phyloP scores from a whole-genome alignment of 2,888 invertebrate genomes.

The Pycnomerus fuliginosus region DNA sequence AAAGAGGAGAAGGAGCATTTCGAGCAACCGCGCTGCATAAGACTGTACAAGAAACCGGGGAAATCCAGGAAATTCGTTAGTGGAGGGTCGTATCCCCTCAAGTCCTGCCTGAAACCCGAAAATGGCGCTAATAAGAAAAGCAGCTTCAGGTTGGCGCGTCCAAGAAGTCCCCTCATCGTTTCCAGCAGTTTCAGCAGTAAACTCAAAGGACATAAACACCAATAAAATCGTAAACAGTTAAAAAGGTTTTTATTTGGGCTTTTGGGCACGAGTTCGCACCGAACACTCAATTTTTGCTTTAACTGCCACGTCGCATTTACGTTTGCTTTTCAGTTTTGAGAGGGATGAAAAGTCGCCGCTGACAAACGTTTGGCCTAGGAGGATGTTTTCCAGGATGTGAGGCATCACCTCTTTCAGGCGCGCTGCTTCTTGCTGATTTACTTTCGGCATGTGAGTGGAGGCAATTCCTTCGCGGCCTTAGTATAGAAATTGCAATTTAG shows the following conservation, averaged over 20 bases:
- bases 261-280: slow-evolving; percentile 1
- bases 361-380: slow-evolving; percentile 41
- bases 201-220: neutral
- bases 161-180: slow-evolving; percentile 36
- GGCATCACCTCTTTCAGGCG: slow-evolving; percentile 39
- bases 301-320: slow-evolving; percentile 6
- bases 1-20: slow-evolving; percentile 32
- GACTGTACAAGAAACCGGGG: slow-evolving; percentile 34
- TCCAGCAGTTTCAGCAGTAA: slow-evolving; percentile 27
- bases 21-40: slow-evolving; percentile 43
- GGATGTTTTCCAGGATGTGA: slow-evolving; percentile 39
- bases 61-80: slow-evolving; percentile 27
- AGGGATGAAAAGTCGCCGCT: slow-evolving; percentile 34
- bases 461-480: slow-evolving; percentile 44
- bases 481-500: slow-evolving; percentile 4
- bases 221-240: neutral
- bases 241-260: neutral
- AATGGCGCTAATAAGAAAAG: slow-evolving; percentile 25
- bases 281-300: slow-evolving; percentile 7
- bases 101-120: slow-evolving; percentile 33
- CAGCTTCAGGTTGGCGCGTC: slow-evolving; percentile 34
- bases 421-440: slow-evolving; percentile 41
- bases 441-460: slow-evolving; percentile 46
- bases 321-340: slow-evolving; percentile 7
- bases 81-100: slow-evolving; percentile 41